A percentile compares a stretch with the other conserved stretches of the same genome.
Evolutionary conservation across 2,888 invertebrate genomes (phyloP).

Genomic region (Venusia cambrica): DNA sequence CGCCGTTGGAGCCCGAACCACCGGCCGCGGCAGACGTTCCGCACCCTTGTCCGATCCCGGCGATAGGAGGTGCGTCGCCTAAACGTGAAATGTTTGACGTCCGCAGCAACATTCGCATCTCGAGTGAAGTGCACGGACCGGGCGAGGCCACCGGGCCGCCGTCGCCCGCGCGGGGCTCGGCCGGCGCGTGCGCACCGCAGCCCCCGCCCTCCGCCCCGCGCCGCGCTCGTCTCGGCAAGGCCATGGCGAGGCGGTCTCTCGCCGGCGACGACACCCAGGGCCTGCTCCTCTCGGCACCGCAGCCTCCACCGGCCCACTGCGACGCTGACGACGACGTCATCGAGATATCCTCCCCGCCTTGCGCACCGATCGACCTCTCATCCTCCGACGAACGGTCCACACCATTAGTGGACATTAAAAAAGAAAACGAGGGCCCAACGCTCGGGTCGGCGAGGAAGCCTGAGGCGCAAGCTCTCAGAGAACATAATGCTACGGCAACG

Average conservation of each 20-base stretch:
- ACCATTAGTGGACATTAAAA: slow-evolving; percentile 69
- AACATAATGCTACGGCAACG: slow-evolving; percentile 52
- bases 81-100: slow-evolving; percentile 67
- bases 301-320: slow-evolving; percentile 56
- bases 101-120: slow-evolving; percentile 60
- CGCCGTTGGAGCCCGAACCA: slow-evolving; percentile 62
- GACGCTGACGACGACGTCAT: slow-evolving; percentile 77
- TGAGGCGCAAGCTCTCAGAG: slow-evolving; percentile 67
- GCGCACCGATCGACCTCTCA: slow-evolving; percentile 71
- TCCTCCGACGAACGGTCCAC: slow-evolving; percentile 73
- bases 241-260: slow-evolving; percentile 84
- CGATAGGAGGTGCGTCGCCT: slow-evolving; percentile 70
- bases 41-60: slow-evolving; percentile 61
- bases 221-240: slow-evolving; percentile 79
- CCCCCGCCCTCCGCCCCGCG: slow-evolving; percentile 72
- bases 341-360: slow-evolving; percentile 70
- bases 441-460: slow-evolving; percentile 59
- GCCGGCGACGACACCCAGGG: slow-evolving; percentile 77
- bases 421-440: slow-evolving; percentile 71
- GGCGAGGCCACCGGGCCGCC: slow-evolving; percentile 81
- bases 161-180: slow-evolving; percentile 85
- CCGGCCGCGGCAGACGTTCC: slow-evolving; percentile 66
- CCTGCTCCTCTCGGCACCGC: slow-evolving; percentile 61
- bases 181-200: slow-evolving; percentile 83
- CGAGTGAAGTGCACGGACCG: slow-evolving; percentile 56